Evolutionary conservation across 2,797 vertebrate species (phyloP).

Genomic region (Chloroceryle amazona): DNA sequence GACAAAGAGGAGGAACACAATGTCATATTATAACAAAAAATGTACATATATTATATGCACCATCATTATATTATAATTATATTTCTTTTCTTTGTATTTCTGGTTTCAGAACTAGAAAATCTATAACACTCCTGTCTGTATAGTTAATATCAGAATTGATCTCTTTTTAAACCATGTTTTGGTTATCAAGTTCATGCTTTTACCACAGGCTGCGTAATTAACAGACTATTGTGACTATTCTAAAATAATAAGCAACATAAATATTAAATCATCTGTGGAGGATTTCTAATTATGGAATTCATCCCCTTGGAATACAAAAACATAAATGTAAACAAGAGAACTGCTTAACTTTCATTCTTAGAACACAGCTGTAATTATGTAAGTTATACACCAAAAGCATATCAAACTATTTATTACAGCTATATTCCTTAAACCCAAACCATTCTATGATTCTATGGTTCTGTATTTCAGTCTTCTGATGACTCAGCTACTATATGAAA

Average conservation of each 20-base stretch:
- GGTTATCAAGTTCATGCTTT: not conserved
- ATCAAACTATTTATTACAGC: not conserved
- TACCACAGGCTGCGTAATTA: not conserved
- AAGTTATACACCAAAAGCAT: not conserved
- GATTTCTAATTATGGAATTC: not conserved
- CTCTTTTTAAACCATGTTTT: not conserved
- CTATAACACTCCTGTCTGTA: not conserved
- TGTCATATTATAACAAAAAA: not conserved
- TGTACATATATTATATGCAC: not conserved
- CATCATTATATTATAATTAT: not conserved
- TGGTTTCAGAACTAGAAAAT: not conserved
- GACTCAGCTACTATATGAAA: not conserved
- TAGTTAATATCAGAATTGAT: not conserved
- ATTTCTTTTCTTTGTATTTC: not conserved
- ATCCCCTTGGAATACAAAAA: not conserved
- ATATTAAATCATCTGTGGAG: slow-evolving; percentile 41
- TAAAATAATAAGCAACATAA: slow-evolving; percentile 15
- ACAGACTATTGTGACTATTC: not conserved
- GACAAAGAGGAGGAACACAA: not conserved
- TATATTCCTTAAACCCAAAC: not conserved
- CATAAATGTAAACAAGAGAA: not conserved
- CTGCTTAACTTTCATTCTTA: not conserved
- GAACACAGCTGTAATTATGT: not conserved
- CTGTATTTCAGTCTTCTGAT: not conserved
- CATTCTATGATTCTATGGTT: not conserved